These are phyloP conservation scores for Protonibea diacanthus DNA, from an alignment of 2,797 vertebrate genomes.

Conservation along the genomic window DNA sequence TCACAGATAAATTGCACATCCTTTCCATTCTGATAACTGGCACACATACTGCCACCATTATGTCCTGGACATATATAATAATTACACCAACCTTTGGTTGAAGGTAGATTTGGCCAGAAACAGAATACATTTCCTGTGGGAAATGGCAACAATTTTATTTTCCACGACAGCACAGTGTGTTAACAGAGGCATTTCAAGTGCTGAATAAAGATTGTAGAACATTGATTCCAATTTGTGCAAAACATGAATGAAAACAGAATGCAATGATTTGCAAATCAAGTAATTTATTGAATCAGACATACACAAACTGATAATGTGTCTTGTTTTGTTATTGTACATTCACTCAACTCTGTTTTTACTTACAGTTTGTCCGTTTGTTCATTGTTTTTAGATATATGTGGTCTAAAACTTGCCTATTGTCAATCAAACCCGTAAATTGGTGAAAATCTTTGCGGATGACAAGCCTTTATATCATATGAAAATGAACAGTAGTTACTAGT, in stretches of 20 bases:
- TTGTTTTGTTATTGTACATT: too few species aligned
- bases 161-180: neutral
- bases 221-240: too few species aligned
- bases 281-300: too few species aligned
- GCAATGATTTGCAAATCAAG: too few species aligned
- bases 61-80: neutral
- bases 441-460: neutral
- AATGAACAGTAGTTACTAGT: neutral
- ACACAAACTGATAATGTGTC: too few species aligned
- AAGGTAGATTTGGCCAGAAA: slow-evolving; percentile 10
- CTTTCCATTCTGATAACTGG: slow-evolving; percentile 8
- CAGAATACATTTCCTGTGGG: neutral
- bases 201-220: neutral
- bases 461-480: too few species aligned
- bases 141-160: neutral
- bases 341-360: too few species aligned
- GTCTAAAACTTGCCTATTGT: neutral
- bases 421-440: neutral
- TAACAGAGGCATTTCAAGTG: neutral
- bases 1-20: neutral
- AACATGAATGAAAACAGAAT: too few species aligned
- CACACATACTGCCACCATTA: neutral
- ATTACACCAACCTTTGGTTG: neutral
- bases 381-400: neutral
- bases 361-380: too few species aligned